These are phyloP conservation scores for Lethocerus indicus DNA, from an alignment of 1,140 invertebrate species.

Conservation along the genomic window DNA sequence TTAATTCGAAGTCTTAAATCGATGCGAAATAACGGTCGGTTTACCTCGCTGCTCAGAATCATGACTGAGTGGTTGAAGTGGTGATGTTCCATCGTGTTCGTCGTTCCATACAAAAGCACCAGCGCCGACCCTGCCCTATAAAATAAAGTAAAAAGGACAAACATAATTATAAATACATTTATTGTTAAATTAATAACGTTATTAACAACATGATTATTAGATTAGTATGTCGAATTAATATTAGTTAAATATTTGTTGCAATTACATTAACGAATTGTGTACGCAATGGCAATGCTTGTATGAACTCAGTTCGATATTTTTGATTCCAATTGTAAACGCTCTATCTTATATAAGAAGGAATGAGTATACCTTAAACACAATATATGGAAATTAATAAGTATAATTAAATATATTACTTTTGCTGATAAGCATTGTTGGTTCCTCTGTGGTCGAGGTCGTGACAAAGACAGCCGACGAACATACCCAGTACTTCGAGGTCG, in stretches of 20 bases:
- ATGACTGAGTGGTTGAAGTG: constrained; percentile 54
- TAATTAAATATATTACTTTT: constrained; percentile 31
- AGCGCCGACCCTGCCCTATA: constrained; percentile 37
- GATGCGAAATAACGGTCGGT: constrained; percentile 21
- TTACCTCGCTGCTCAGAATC: constrained; percentile 41
- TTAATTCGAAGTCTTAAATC: background rate
- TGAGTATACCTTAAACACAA: too few relatives aligned
- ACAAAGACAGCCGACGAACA: constrained; percentile 51
- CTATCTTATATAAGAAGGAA: too few relatives aligned
- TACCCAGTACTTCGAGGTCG: constrained; percentile 40
- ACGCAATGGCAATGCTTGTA: too few relatives aligned
- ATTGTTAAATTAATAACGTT: background rate
- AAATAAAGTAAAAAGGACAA: constrained; percentile 6
- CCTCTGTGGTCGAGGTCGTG: constrained; percentile 51
- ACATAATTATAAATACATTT: background rate
- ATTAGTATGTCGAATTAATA: background rate
- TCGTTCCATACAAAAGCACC: constrained; percentile 46
- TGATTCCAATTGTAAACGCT: too few relatives aligned
- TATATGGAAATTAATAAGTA: too few relatives aligned
- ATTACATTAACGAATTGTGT: too few relatives aligned
- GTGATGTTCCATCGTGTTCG: constrained; percentile 45
- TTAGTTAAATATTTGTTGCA: too few relatives aligned
- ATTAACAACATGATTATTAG: background rate
- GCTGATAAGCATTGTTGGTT: constrained; percentile 55
- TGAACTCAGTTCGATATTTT: too few relatives aligned